Evolutionary conservation across 1,140 invertebrate species (phyloP), one percentile per base, ranked within the genome.

Genomic region (Ceratina japonica): DNA sequence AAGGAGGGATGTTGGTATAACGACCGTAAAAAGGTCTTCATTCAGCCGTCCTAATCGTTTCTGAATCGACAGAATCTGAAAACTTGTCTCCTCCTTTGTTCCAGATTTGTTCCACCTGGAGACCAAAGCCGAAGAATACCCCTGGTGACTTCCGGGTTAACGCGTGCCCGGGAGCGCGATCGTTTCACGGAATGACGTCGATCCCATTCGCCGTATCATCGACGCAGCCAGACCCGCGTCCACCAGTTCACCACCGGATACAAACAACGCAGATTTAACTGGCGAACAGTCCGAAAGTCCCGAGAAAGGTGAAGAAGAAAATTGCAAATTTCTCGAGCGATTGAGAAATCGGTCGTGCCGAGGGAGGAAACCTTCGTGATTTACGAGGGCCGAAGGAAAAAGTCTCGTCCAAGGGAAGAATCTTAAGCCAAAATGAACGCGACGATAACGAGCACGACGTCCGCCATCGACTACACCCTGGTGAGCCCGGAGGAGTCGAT

Each of bases 401-500:
- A 13, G 2, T 44, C 5, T 44, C 10, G 10, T 44, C 2, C 37
- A 44, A 49, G 37, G 10, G n/a, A 37, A 10, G 16, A 1, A 10
- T 8, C 75, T 62, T 27, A 15, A 13, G 37, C 5, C 74, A 61
- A 24, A 18, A 81, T 61, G 63, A 78, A 72, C 63, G 65, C 58
- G 20, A 83, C 68, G 56, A 80, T 80, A 51, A 81, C 85, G 65
- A 76, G 54, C 65, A 80, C 86, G 5, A 84, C 61, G 16, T 51
- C 51, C 24, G 51, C 69, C 12, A 76, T 80, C 69, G 87, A 87
- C n/a, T 51, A 82, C 20, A 64, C 49, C 0, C 80, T 85, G 1
- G 31, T 75, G 15, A 85, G 54, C 18, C 27, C 80, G 10, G 83
- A 87, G 65, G 51, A 77, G 8, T 78, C 83, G 27, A 82, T 85